These are phyloP conservation scores for Cylas formicarius DNA, from an alignment of 1,140 invertebrate species.

Conservation along the genomic window DNA sequence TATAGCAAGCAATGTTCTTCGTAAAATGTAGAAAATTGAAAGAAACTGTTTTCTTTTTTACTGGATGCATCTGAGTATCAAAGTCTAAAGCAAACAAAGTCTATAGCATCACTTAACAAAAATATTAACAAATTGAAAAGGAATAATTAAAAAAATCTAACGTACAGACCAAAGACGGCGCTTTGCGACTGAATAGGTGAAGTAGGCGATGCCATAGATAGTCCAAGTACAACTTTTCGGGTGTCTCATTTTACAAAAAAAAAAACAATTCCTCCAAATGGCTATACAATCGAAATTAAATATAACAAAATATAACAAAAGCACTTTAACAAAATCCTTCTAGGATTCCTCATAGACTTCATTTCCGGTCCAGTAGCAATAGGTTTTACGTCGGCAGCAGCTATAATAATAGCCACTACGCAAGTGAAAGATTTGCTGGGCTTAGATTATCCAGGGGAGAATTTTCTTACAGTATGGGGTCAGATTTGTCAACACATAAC, in stretches of 20 bases:
- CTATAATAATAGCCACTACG: conserved; percentile 79
- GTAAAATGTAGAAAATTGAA: no score
- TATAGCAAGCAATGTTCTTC: no score
- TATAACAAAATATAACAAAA: background rate
- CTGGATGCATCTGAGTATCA: no score
- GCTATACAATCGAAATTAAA: conserved; percentile 1
- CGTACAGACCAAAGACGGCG: no score
- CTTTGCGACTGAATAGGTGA: no score
- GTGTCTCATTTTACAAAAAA: background rate
- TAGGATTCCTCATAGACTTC: conserved; percentile 86
- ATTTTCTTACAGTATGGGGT: conserved; percentile 57
- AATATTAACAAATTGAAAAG: no score
- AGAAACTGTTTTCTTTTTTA: no score
- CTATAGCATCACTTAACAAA: no score
- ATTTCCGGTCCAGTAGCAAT: conserved; percentile 87
- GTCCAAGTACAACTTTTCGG: background rate
- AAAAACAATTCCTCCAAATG: no score
- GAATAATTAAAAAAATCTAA: no score
- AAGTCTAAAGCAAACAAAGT: no score
- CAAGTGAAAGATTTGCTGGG: conserved; percentile 78
- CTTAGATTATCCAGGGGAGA: conserved; percentile 55
- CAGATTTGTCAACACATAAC: conserved; percentile 59
- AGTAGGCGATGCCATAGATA: no score
- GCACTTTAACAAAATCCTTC: conserved; percentile 20
- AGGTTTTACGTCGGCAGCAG: conserved; percentile 84